Evolutionary conservation across 2,797 vertebrate species (phyloP), one percentile per base, ranked within the genome.

Genomic region (Brotula barbata): DNA sequence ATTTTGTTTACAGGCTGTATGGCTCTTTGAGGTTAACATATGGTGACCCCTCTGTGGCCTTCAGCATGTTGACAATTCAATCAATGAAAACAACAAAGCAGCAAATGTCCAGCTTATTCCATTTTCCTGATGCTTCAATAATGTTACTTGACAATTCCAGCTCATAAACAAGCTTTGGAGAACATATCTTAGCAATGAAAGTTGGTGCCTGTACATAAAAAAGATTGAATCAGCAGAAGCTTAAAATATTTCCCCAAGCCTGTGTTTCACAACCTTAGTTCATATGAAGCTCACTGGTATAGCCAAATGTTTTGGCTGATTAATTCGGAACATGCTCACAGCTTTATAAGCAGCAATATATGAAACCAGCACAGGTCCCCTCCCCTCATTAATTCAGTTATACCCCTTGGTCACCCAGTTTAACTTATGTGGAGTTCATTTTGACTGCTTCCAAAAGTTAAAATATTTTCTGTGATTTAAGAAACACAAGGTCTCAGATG

Each of bases 1-100:
- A 56, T 72, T 70, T 63, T 81, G 83, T 85, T 78, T 80, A 71
- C 75, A 49, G 66, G 41, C 39, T 57, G 55, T 64, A 37, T 1
- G 17, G 25, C 47, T 40, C 50, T 54, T 53, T 55, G 41, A n/a
- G 11, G 15, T 19, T 55, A 66, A 77, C 49, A 74, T 40, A 59
- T 68, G 73, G 48, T 43, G 71, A 48, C 50, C 68, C 43, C 66
- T 62, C 5, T 4, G 63, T 2, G 33, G 12, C 57, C 68, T 55
- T 58, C 15, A 78, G 62, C 50, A 44, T 68, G 43, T 69, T 65
- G 45, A 68, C n/a, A 64, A 43, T 45, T 58, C 39, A n/a, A 44
- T 73, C 48, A 23, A 52, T 66, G 36, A 69, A 37, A 66, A 64
- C 55, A 54, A 13, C n/a, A n/a, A n/a, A n/a, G n/a, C n/a, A n/a